phyloP scores from a whole-genome alignment of 2,888 invertebrate genomes.

The Pyrrhia umbra region DNA sequence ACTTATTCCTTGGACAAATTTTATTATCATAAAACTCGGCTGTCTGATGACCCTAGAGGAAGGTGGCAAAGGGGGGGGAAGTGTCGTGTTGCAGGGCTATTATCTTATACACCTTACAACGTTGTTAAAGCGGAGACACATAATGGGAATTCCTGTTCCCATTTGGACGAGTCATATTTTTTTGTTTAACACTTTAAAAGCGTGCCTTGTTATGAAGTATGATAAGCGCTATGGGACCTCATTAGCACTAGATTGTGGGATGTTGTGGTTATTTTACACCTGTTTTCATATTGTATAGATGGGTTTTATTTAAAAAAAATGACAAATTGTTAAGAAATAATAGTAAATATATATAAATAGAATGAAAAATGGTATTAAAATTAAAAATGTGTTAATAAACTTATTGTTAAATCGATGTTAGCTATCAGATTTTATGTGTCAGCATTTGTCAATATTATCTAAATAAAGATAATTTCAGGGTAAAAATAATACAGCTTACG shows the following conservation, averaged over 20 bases:
- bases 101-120: conserved; percentile 55
- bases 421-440: too few relatives aligned
- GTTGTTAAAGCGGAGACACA: conserved; percentile 49
- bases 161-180: conserved; percentile 31
- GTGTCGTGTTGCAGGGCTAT: conserved; percentile 60
- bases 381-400: too few relatives aligned
- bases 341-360: too few relatives aligned
- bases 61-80: conserved; percentile 33
- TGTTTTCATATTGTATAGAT: not conserved
- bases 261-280: not conserved
- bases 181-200: conserved; percentile 29
- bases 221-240: not conserved
- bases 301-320: too few relatives aligned
- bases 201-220: conserved; percentile 21
- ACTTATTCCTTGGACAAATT: conserved; percentile 20
- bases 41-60: conserved; percentile 46
- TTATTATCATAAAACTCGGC: conserved; percentile 21
- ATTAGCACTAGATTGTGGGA: conserved; percentile 1
- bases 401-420: too few relatives aligned
- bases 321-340: too few relatives aligned
- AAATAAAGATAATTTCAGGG: too few relatives aligned
- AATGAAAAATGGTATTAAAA: too few relatives aligned
- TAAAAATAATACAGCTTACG: too few relatives aligned
- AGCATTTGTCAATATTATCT: too few relatives aligned
- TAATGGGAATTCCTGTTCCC: conserved; percentile 37